phyloP scores from a whole-genome alignment of 2,888 invertebrate species.

The Dermolepida albohirtum region DNA sequence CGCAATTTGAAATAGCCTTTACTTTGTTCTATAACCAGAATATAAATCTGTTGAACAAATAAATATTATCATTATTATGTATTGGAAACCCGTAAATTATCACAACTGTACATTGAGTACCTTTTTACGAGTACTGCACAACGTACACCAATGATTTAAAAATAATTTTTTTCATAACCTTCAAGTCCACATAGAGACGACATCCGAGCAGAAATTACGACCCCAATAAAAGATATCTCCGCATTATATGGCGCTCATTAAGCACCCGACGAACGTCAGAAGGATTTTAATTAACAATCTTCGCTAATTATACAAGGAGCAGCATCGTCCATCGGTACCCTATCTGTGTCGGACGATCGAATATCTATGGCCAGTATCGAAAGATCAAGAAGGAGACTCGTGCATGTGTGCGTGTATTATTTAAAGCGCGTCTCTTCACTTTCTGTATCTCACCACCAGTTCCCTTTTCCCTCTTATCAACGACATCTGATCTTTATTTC shows the following conservation, averaged over 20 bases:
- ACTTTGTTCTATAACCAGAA: too few relatives aligned
- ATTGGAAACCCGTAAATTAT: too few relatives aligned
- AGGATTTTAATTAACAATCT: conserved; percentile 33
- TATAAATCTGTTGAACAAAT: too few relatives aligned
- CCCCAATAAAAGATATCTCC: conserved; percentile 33
- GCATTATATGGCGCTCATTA: conserved; percentile 28
- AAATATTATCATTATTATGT: too few relatives aligned
- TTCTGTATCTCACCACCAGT: background rate
- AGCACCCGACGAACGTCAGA: conserved; percentile 10
- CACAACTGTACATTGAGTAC: too few relatives aligned
- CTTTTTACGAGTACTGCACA: too few relatives aligned
- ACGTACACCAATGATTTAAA: too few relatives aligned
- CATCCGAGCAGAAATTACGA: conserved; percentile 13
- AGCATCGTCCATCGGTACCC: background rate
- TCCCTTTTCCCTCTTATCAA: conserved; percentile 3
- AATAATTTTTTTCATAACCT: too few relatives aligned
- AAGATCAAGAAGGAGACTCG: conserved; percentile 14
- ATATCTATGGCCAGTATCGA: conserved; percentile 25
- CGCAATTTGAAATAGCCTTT: too few relatives aligned
- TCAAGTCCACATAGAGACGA: too few relatives aligned
- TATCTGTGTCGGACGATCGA: conserved; percentile 24
- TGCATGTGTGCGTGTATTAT: background rate
- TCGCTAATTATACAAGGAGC: conserved; percentile 20
- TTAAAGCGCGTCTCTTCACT: too few relatives aligned
- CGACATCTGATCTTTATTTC: conserved; percentile 26